Percentiles rank a stretch among this genome's conserved stretches.
phyloP scores from a whole-genome alignment of 2,888 invertebrate species.

The Sympetrum striolatum region DNA sequence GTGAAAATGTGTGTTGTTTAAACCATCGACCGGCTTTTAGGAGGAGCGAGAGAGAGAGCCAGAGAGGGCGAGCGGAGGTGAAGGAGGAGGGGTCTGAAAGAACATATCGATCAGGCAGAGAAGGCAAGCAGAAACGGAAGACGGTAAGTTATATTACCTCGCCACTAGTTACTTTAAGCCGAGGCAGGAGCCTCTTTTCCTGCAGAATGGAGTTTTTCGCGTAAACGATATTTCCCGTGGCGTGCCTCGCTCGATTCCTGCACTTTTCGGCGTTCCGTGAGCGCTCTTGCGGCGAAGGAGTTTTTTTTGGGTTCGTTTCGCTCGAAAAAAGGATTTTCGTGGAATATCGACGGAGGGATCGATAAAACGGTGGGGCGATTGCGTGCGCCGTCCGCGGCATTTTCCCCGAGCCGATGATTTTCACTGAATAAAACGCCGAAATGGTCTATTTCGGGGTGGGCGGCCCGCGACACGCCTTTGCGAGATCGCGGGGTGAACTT shows the following conservation, averaged over 20 bases:
- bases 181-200: not conserved
- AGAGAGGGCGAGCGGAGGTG: not conserved
- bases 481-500: not conserved
- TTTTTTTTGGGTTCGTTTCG: not conserved
- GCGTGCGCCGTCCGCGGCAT: constrained; percentile 5
- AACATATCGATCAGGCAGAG: constrained; percentile 48
- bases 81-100: constrained; percentile 24
- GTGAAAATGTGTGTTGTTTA: constrained; percentile 43
- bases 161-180: not conserved
- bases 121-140: constrained; percentile 46
- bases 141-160: constrained; percentile 55
- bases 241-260: too few relatives aligned
- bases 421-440: not conserved
- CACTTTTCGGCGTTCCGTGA: too few relatives aligned
- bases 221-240: not conserved
- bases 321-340: not conserved
- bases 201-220: not conserved
- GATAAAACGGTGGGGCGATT: constrained; percentile 13
- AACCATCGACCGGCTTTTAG: constrained; percentile 33
- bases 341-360: constrained; percentile 32
- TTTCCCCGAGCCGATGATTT: not conserved
- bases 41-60: constrained; percentile 1
- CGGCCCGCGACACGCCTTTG: not conserved
- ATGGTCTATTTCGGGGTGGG: not conserved
- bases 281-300: not conserved